Conservation (phyloP, 2,888 invertebrate genomes). For the Rosalia funebris region DNA sequence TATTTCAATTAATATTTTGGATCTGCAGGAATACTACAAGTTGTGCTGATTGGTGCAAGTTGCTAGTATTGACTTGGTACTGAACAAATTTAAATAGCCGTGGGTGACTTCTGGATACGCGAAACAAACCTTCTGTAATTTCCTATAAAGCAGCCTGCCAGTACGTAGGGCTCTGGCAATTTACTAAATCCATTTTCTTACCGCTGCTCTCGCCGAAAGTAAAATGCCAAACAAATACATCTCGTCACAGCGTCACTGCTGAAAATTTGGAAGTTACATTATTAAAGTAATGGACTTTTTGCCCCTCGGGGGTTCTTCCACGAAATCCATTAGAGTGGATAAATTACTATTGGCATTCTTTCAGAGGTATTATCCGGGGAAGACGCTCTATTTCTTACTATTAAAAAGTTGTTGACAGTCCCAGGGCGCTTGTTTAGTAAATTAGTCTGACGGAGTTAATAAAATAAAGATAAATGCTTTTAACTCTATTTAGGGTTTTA, state of each 20-base stretch:
- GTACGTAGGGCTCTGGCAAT: no score
- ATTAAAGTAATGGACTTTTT: constrained; percentile 15
- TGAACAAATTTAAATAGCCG: no score
- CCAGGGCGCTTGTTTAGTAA: not conserved
- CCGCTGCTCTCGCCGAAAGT: not conserved
- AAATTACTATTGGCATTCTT: constrained; percentile 12
- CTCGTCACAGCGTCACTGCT: not conserved
- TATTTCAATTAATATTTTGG: no score
- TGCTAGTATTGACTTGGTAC: no score
- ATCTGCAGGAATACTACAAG: no score
- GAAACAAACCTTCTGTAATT: no score
- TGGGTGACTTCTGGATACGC: no score
- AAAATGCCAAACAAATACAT: not conserved
- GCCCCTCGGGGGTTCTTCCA: constrained; percentile 4
- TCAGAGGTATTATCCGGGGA: not conserved
- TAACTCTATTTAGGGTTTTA: no score
- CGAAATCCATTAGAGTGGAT: constrained; percentile 18
- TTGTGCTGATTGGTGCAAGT: no score
- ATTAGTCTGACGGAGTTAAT: not conserved
- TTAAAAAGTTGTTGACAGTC: constrained; percentile 2
- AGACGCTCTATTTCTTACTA: not conserved
- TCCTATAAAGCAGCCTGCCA: no score
- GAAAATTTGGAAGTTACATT: constrained; percentile 2
- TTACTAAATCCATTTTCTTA: no score
- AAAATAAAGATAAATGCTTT: constrained; percentile 2